Base-by-base conservation (phyloP, 2,113 vertebrate genomes). In the Chlorocebus sabaeus region DNA sequence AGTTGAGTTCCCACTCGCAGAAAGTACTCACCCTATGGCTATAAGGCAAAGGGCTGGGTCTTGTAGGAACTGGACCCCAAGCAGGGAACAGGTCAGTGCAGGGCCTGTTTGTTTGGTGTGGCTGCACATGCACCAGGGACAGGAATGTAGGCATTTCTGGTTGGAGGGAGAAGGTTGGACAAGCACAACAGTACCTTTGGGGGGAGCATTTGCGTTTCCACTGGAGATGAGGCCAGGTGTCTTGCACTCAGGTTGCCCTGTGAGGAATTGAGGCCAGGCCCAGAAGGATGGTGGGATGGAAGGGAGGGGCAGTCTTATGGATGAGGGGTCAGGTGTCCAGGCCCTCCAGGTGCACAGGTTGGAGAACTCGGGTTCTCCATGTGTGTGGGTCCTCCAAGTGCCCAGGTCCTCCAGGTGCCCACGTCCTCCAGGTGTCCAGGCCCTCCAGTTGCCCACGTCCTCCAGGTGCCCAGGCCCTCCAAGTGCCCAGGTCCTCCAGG, bases 61-160 rank as follows among this genome's bases (percentile, higher is more conserved):
- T 52, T 95, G 92, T 59, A 84, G 32, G 88, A 20, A 91, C 79
- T 25, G 61, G 68, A 61, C 50, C 52, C 64, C 30, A 3, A 4
- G 68, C 38, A 40, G 73, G 0, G 5, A 40, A 30, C 38, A 40
- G 52, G 75, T 27, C 76, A 18, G 30, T 18, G 20, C 30, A 32
- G 17, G 45, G 48, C 48, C 30, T 76, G 30, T 1, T 32, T 76
- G 35, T 2, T 32, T 11, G 18, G 11, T 1, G 12, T 22, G 45
- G 78, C 25, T 0, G 0, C 2, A 17, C 14, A 4, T 10, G 8
- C 8, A 17, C 2, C 11, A 30, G 38, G 16, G 17, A 3, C 9
- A 14, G 30, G 59, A 5, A 61, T 52, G 4, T 9, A 45, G 57
- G 30, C 8, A 20, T 67, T 83, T 87, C 61, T 85, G 86, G 94